phyloP scores from a whole-genome alignment of 2,113 vertebrate species.

The Leucopternis melanops region DNA sequence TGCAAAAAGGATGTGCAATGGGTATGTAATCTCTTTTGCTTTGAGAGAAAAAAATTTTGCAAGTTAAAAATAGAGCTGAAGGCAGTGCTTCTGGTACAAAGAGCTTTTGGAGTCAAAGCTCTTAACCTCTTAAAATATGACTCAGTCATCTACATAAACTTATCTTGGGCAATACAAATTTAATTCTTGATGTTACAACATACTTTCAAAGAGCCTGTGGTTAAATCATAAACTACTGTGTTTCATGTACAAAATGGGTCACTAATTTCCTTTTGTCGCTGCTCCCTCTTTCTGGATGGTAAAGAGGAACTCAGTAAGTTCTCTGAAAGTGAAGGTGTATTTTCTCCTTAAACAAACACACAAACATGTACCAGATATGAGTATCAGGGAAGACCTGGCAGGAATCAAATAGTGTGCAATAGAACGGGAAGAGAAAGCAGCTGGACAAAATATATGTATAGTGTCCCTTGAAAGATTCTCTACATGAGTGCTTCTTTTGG shows the following conservation, averaged over 20 bases:
- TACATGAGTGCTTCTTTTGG: neutral
- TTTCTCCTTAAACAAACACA: neutral
- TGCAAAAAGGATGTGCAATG: neutral
- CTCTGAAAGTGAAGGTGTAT: neutral
- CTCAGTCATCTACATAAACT: neutral
- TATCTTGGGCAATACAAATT: neutral
- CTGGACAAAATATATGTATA: neutral
- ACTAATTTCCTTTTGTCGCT: neutral
- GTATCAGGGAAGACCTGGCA: neutral
- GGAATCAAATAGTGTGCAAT: neutral
- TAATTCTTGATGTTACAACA: neutral
- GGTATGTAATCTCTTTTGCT: neutral
- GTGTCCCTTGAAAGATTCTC: neutral
- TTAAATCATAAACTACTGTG: neutral
- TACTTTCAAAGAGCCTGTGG: neutral
- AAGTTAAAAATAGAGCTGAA: neutral
- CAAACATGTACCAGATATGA: neutral
- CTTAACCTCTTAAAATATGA: slow-evolving; percentile 19
- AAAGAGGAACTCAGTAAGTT: neutral
- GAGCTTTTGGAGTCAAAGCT: neutral
- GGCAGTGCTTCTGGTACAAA: neutral
- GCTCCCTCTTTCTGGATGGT: neutral
- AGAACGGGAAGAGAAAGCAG: neutral
- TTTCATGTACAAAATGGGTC: neutral
- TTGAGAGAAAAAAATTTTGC: neutral